Evolutionary conservation across 2,888 invertebrate genomes (phyloP).

Genomic region (Diarsia brunnea): DNA sequence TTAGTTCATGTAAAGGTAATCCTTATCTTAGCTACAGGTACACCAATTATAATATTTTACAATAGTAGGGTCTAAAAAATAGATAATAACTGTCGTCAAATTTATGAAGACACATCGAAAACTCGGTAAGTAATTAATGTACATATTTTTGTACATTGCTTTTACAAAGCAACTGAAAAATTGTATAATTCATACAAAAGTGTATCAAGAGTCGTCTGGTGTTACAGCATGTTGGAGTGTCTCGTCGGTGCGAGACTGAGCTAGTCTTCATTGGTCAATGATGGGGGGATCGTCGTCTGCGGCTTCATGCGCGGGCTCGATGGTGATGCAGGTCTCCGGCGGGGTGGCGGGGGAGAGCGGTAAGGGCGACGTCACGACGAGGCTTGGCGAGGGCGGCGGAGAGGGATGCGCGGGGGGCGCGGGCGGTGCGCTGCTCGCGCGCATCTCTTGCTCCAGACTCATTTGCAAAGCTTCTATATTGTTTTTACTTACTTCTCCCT

Average conservation of each 20-base stretch:
- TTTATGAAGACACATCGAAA: constrained; percentile 81
- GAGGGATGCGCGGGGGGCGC: constrained; percentile 53
- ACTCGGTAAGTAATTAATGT: constrained; percentile 72
- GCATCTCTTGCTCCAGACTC: constrained; percentile 75
- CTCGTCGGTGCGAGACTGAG: constrained; percentile 56
- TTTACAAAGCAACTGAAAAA: constrained; percentile 71
- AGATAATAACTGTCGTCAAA: constrained; percentile 78
- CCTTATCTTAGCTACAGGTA: constrained; percentile 48
- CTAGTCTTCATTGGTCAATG: constrained; percentile 71
- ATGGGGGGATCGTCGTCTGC: constrained; percentile 52
- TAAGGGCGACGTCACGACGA: constrained; percentile 61
- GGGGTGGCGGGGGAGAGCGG: constrained; percentile 44
- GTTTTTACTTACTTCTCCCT: constrained; percentile 77
- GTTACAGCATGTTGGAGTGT: constrained; percentile 25
- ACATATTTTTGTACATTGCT: constrained; percentile 61
- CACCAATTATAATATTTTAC: constrained; percentile 66
- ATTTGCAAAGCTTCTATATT: constrained; percentile 77
- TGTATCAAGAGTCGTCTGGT: constrained; percentile 67
- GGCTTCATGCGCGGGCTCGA: constrained; percentile 71
- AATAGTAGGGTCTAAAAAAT: constrained; percentile 82
- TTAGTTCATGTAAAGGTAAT: constrained; percentile 30
- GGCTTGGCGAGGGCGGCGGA: constrained; percentile 56
- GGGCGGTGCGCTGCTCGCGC: constrained; percentile 81
- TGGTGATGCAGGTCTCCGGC: constrained; percentile 79
- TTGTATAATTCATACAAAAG: constrained; percentile 83